Evolutionary conservation across 2,797 vertebrate genomes (phyloP), one percentile per base, ranked within the genome.

Genomic region (Hyperoplus immaculatus): DNA sequence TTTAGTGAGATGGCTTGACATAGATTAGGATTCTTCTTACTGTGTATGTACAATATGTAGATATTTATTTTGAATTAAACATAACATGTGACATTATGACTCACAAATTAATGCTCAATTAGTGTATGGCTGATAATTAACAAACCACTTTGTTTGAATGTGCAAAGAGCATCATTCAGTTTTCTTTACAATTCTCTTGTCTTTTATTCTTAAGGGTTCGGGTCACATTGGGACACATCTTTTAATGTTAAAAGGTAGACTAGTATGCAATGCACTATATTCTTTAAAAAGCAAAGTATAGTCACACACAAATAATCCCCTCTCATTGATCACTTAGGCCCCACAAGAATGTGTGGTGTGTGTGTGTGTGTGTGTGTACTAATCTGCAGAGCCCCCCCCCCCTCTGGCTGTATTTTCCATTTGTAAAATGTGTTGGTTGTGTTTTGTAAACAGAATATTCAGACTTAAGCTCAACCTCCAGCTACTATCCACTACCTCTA

Each of bases 1-100:
- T 79, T 74, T 15, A 45, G 43, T 15, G 49, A 68, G 63, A 47
- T 53, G 14, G 49, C 41, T 57, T 42, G 14, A 67, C 71, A 62
- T 46, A 29, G 8, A 74, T n/a, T 6, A 41, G 8, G 13, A 21
- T 54, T 12, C 6, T 15, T 43, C 14, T 57, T 39, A 55, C 13
- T 46, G 9, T 15, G 45, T 47, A 6, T 16, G 15, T 4, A 29
- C 29, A 3, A 29, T 29, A 62, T 72, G 60, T 50, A 61, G 38
- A 69, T 57, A 55, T 75, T 69, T 72, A 46, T 54, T 12, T 47
- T 41, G 16, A 16, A 29, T 29, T n/a, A 51, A 45, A 53, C 29
- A 0, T 8, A 12, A 49, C 29, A 8, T 65, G 54, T 21, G 29
- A 45, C 55, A 39, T 36, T 6, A 15, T 43, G 38, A 14, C 13